Evolutionary conservation across 2,113 vertebrate genomes (phyloP).

Genomic region (Indicator maculatus): DNA sequence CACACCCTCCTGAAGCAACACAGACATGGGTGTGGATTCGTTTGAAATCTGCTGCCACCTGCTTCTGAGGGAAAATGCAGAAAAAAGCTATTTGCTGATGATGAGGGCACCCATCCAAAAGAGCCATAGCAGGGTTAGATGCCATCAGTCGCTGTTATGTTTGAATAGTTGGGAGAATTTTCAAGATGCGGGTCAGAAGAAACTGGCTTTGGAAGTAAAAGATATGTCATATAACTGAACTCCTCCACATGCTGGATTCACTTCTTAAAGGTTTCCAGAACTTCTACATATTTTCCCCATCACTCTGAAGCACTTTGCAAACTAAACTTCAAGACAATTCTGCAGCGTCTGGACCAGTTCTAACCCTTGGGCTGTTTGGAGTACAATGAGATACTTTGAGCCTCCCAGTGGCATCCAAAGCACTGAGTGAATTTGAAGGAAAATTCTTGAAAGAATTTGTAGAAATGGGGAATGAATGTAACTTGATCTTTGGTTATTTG

Average conservation of each 20-base stretch:
- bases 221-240: not conserved
- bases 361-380: not conserved
- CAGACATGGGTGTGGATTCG: not conserved
- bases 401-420: not conserved
- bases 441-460: not conserved
- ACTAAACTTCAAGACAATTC: not conserved
- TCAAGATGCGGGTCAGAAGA: not conserved
- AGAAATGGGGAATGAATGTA: not conserved
- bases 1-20: not conserved
- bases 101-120: not conserved
- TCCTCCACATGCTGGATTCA: not conserved
- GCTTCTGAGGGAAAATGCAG: not conserved
- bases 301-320: not conserved
- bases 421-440: not conserved
- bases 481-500: not conserved
- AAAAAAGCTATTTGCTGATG: not conserved
- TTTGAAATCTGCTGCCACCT: not conserved
- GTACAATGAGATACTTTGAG: not conserved
- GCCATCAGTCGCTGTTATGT: not conserved
- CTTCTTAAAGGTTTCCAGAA: not conserved
- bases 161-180: not conserved
- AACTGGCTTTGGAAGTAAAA: not conserved
- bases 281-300: accelerated
- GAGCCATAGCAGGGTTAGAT: not conserved
- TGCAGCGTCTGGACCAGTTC: not conserved